Percentiles rank a stretch among this genome's conserved stretches.
Conservation (phyloP, 2,113 vertebrate genomes). For the Colossoma macropomum region DNA sequence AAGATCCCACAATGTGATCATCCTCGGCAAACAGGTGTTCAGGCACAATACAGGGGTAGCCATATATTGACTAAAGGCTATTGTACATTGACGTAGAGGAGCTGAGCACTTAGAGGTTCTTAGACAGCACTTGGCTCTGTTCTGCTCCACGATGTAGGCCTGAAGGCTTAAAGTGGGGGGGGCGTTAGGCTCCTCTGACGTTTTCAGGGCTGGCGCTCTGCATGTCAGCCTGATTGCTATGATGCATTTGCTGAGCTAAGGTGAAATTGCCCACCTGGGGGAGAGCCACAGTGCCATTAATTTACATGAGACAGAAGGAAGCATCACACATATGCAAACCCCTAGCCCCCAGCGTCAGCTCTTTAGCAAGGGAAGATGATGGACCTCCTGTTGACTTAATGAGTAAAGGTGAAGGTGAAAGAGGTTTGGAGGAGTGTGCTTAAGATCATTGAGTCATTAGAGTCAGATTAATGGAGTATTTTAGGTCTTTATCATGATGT, state of each 20-base stretch:
- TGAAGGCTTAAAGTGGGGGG: background rate
- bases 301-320: constrained; percentile 36
- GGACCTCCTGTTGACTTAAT: constrained; percentile 40
- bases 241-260: constrained; percentile 44
- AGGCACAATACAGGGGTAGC: constrained; percentile 10
- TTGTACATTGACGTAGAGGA: constrained; percentile 31
- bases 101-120: constrained; percentile 3
- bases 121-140: background rate
- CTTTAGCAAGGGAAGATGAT: constrained; percentile 11
- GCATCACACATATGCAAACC: constrained; percentile 12
- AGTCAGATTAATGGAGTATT: background rate
- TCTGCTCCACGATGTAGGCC: background rate
- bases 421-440: background rate
- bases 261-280: constrained; percentile 36
- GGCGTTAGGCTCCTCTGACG: constrained; percentile 24
- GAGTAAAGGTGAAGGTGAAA: constrained; percentile 24
- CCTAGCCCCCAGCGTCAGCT: background rate
- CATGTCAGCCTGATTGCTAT: constrained; percentile 13
- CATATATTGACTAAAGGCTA: constrained; percentile 26
- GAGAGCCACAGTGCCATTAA: constrained; percentile 41
- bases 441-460: constrained; percentile 13
- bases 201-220: background rate
- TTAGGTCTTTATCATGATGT: background rate
- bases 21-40: constrained; percentile 36
- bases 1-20: constrained; percentile 22